Base-by-base conservation (phyloP, 2,888 invertebrate genomes). In the Tethea ocularis region DNA sequence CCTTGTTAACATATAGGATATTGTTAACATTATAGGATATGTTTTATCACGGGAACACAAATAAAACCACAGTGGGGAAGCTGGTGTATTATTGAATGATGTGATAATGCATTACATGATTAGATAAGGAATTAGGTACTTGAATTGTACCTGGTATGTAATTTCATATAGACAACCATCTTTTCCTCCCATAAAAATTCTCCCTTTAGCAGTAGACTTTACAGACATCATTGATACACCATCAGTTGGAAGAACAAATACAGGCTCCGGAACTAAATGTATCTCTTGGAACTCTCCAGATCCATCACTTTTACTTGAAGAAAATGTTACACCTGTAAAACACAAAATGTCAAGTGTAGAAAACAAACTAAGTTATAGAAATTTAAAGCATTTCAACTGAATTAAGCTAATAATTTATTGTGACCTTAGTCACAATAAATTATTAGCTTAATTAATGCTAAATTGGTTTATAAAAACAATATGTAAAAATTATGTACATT, bases 131-230 rank as follows among this genome's bases (percentile, higher is more conserved):
- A 38, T 36, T 8, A 36, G 11, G 11, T 13, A 36, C 8, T 36
- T n/a, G n/a, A 38, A n/a, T 38, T 51, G 17, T 11, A 97, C 98
- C 94, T 98, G 97, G 91, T 99, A 99, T 68, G 95, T 95, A 68
- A 99, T 96, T 94, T 99, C 99, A 94, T 97, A 99, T 0, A 99
- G 93, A 73, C 96, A 97, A 11, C 99, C 98, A 93, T 99, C 99
- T 82, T 97, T 97, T 23, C 98, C 98, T 22, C 98, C 98, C 84
- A 99, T 95, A 86, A 99, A 99, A 72, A 99, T 97, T 67, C 99
- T 94, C 0, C 99, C 99, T 74, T 94, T 95, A 15, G 94, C 93
- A 4, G 97, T 97, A 22, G 98, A 97, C 61, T 95, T 95, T 58
- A 99, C 96, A 60, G 96, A 96, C 74, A 96, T 95, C 79, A 98